These are phyloP conservation scores for Tuberolachnus salignus DNA, from an alignment of 2,888 invertebrate species.

Conservation along the genomic window DNA sequence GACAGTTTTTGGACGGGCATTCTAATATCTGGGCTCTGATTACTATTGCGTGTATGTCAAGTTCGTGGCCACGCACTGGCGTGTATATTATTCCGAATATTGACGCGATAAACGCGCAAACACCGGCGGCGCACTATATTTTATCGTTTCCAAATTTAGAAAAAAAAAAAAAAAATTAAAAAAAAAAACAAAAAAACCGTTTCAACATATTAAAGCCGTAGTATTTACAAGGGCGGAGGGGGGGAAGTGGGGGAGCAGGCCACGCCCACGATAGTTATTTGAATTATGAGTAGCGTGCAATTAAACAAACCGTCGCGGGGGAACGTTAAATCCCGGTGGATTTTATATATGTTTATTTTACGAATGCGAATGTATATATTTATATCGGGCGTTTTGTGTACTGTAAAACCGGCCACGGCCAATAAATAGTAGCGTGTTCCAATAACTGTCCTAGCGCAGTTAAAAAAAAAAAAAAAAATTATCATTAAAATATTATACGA, in stretches of 20 bases:
- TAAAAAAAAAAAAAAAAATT: no score
- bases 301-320: constrained; percentile 49
- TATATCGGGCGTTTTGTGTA: constrained; percentile 5
- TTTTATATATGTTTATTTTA: constrained; percentile 49
- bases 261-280: constrained; percentile 26
- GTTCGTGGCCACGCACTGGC: no score
- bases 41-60: no score
- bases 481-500: no score
- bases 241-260: background rate
- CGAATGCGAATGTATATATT: constrained; percentile 31
- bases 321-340: constrained; percentile 44
- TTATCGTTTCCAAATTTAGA: background rate
- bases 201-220: constrained; percentile 12
- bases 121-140: no score
- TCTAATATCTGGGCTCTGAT: no score
- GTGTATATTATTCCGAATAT: no score
- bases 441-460: constrained; percentile 35
- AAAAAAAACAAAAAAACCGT: constrained; percentile 17
- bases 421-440: constrained; percentile 41
- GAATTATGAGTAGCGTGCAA: constrained; percentile 48
- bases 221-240: background rate
- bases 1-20: no score
- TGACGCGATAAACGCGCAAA: no score
- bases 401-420: constrained; percentile 8
- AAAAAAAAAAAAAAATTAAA: background rate